phyloP scores from a whole-genome alignment of 92 coral and sea anemone genomes.

The Montipora capitata region DNA sequence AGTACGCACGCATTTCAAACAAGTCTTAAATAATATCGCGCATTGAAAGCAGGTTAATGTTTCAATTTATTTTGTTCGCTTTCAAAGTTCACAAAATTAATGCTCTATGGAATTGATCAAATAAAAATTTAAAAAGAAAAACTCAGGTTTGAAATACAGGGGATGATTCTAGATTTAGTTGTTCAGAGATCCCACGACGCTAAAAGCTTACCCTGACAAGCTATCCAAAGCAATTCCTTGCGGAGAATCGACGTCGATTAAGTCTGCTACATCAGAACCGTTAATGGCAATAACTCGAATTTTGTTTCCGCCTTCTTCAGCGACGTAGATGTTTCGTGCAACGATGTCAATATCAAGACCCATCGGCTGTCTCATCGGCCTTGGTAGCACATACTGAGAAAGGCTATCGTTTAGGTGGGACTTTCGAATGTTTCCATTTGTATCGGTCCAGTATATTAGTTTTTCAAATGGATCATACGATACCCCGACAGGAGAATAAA shows the following conservation, averaged over 20 bases:
- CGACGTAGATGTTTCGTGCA: slow-evolving; percentile 39
- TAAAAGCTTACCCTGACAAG: neutral
- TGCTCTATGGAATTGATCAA: too few relatives aligned
- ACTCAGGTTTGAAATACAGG: too few relatives aligned
- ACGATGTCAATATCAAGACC: slow-evolving; percentile 19
- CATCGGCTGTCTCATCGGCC: neutral
- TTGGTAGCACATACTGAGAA: neutral
- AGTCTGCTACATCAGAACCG: neutral
- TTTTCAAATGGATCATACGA: slow-evolving; percentile 68
- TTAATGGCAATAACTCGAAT: slow-evolving; percentile 16
- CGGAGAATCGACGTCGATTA: slow-evolving; percentile 3
- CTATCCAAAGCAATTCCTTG: slow-evolving; percentile 42
- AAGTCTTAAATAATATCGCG: neutral
- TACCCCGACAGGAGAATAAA: slow-evolving; percentile 20
- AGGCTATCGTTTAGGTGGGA: slow-evolving; percentile 44
- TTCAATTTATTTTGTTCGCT: neutral
- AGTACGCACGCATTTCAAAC: neutral
- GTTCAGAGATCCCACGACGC: too few relatives aligned
- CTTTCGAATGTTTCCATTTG: neutral
- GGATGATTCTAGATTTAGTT: too few relatives aligned
- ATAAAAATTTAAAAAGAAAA: too few relatives aligned
- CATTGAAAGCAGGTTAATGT: neutral
- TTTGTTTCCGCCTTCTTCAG: neutral
- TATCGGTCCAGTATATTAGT: slow-evolving; percentile 67
- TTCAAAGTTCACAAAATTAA: neutral